Evolutionary conservation across 2,797 vertebrate species (phyloP).

Genomic region (Mionectes olivaceus): DNA sequence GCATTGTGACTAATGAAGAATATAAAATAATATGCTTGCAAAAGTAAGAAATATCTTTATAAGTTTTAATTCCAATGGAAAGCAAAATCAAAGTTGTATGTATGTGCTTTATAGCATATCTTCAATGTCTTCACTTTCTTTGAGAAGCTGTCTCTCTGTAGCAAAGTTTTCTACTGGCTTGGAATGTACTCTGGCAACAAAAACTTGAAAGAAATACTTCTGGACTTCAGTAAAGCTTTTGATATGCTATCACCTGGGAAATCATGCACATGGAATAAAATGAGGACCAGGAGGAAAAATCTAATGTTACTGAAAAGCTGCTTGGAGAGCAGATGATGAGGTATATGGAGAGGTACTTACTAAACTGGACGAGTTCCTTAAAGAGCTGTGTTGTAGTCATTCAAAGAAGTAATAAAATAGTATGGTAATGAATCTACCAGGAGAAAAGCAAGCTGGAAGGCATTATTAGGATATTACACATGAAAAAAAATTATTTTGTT

Average conservation of each 20-base stretch:
- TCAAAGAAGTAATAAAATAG: not conserved
- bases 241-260: not conserved
- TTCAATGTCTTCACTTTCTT: not conserved
- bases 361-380: not conserved
- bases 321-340: not conserved
- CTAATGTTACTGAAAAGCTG: not conserved
- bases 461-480: not conserved
- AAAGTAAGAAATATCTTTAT: not conserved
- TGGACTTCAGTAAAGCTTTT: constrained; percentile 20
- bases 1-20: not conserved
- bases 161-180: not conserved
- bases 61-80: not conserved
- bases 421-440: not conserved
- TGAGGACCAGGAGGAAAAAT: not conserved
- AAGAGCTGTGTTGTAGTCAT: not conserved
- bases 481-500: not conserved
- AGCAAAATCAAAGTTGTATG: not conserved
- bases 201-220: constrained; percentile 7
- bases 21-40: not conserved
- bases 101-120: not conserved
- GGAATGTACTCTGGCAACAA: not conserved
- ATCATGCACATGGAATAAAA: not conserved
- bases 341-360: not conserved
- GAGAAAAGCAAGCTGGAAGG: not conserved
- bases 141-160: not conserved